These are phyloP conservation scores for Jaculus jaculus DNA, from an alignment of 2,113 vertebrate genomes.

Conservation along the genomic window DNA sequence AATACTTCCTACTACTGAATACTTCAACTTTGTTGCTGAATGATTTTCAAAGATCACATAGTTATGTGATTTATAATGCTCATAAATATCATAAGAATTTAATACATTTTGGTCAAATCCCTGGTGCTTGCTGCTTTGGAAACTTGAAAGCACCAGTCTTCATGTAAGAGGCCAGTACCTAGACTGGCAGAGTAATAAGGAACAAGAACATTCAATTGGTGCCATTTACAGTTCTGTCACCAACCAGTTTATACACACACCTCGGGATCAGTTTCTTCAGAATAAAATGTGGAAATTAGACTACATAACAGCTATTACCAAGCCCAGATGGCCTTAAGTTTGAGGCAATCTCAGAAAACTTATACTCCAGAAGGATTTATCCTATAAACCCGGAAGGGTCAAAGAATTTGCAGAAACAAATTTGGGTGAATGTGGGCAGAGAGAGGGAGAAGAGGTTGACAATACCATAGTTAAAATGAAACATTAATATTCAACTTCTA, in stretches of 20 bases:
- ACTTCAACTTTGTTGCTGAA: background rate
- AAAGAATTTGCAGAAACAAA: background rate
- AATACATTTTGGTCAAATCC: background rate
- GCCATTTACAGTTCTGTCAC: background rate
- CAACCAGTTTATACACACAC: background rate
- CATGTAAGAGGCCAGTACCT: background rate
- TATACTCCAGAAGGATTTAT: background rate
- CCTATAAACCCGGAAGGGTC: background rate
- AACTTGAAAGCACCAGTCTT: background rate
- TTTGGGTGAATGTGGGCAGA: background rate
- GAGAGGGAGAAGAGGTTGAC: too few species aligned
- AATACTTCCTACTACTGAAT: background rate
- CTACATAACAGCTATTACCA: background rate
- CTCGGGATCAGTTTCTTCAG: background rate
- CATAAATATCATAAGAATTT: background rate
- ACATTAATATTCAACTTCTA: constrained; percentile 33
- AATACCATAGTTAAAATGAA: constrained; percentile 27
- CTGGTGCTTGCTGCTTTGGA: background rate
- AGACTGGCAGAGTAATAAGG: background rate
- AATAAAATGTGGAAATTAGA: background rate
- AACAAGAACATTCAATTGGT: background rate
- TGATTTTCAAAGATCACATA: background rate
- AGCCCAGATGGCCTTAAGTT: background rate
- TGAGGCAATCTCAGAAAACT: constrained; percentile 16
- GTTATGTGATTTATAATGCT: background rate